phyloP scores from a whole-genome alignment of 2,888 invertebrate species.

The Petrophora chlorosata region DNA sequence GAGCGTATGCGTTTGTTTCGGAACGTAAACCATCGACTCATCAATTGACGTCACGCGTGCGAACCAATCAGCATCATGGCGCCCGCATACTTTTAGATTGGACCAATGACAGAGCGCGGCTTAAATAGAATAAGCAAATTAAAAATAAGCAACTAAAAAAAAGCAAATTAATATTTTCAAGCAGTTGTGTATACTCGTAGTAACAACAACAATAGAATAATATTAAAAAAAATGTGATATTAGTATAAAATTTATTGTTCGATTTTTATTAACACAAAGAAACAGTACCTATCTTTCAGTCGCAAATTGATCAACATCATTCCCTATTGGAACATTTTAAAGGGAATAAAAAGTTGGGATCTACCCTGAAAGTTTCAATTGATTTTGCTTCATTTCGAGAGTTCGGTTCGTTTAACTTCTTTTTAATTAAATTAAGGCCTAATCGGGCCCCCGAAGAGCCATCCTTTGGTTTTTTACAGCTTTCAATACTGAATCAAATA shows the following conservation, averaged over 20 bases:
- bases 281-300: conserved; percentile 15
- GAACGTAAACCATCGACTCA: too few relatives aligned
- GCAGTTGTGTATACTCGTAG: too few relatives aligned
- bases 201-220: too few relatives aligned
- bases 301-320: conserved; percentile 24
- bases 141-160: too few relatives aligned
- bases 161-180: too few relatives aligned
- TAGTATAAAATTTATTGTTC: not conserved
- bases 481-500: conserved; percentile 39
- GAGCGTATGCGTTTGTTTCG: too few relatives aligned
- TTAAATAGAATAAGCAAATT: too few relatives aligned
- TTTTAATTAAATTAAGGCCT: conserved; percentile 75
- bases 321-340: conserved; percentile 48
- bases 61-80: too few relatives aligned
- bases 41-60: too few relatives aligned
- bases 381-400: conserved; percentile 60
- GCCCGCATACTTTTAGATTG: too few relatives aligned
- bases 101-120: too few relatives aligned
- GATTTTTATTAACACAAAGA: not conserved
- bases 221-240: not conserved
- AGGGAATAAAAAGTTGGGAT: conserved; percentile 53
- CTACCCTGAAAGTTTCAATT: conserved; percentile 62
- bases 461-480: conserved; percentile 42
- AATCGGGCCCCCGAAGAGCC: conserved; percentile 49
- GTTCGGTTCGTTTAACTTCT: conserved; percentile 70